Conservation (phyloP, 2,797 vertebrate species). For the Helicolenus hilgendorfi region DNA sequence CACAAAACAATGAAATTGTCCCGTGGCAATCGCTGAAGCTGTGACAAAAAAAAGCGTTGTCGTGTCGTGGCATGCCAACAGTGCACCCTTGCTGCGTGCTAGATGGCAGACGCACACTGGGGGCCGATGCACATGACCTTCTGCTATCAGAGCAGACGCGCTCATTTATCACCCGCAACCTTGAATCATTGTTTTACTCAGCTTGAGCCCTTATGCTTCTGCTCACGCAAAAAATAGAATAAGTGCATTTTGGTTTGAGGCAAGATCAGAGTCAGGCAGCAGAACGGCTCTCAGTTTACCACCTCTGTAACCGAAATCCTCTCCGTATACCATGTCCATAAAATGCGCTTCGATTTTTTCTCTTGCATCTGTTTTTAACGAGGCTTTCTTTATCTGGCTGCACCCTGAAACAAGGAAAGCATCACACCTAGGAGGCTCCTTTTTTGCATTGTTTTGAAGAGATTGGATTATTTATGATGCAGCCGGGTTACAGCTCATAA, state of each 20-base stretch:
- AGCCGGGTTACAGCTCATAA: constrained; percentile 78
- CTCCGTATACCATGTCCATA: constrained; percentile 11
- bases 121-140: constrained; percentile 86
- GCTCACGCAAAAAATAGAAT: constrained; percentile 73
- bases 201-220: constrained; percentile 80
- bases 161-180: constrained; percentile 88
- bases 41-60: constrained; percentile 32
- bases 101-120: constrained; percentile 85
- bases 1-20: constrained; percentile 57
- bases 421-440: constrained; percentile 50
- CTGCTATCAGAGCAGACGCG: constrained; percentile 84
- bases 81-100: constrained; percentile 82
- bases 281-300: constrained; percentile 33
- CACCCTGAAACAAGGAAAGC: constrained; percentile 43
- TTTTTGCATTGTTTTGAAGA: constrained; percentile 69
- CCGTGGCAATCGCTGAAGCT: constrained; percentile 21
- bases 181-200: constrained; percentile 89
- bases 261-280: constrained; percentile 45
- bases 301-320: constrained; percentile 48
- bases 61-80: constrained; percentile 63
- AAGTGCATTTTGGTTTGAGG: constrained; percentile 73
- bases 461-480: constrained; percentile 81
- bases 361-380: constrained; percentile 22
- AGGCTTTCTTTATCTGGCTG: constrained; percentile 46
- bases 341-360: constrained; percentile 41